These are phyloP conservation scores for Coptotermes formosanus DNA, from an alignment of 1,140 invertebrate genomes.

Conservation along the genomic window DNA sequence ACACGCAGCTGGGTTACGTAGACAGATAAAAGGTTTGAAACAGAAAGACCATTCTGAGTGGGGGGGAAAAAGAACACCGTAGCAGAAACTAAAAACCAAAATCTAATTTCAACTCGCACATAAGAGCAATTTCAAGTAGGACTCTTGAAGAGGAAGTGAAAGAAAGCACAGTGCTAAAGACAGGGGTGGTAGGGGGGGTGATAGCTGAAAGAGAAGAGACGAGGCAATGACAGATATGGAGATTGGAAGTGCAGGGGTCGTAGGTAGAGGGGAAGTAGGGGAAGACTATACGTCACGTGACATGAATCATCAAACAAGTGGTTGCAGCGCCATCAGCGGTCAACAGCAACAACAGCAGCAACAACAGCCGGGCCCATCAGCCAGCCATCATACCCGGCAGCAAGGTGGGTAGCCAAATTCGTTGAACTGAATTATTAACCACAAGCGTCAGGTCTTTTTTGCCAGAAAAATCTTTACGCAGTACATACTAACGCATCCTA, in stretches of 20 bases:
- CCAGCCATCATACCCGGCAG: background rate
- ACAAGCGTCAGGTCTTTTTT: too few species aligned
- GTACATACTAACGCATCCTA: too few species aligned
- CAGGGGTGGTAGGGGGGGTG: background rate
- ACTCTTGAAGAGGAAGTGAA: background rate
- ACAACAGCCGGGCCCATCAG: background rate
- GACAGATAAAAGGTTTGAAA: background rate
- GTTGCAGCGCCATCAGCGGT: background rate
- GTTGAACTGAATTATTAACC: too few species aligned
- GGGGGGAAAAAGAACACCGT: background rate
- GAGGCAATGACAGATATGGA: background rate
- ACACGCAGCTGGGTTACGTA: background rate
- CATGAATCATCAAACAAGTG: constrained; percentile 7
- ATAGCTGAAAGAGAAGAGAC: background rate
- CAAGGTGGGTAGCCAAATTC: background rate
- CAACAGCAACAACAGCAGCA: background rate
- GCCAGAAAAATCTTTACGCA: too few species aligned
- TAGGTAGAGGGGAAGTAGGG: background rate
- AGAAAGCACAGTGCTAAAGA: background rate
- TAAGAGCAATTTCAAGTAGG: background rate
- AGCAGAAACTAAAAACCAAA: background rate
- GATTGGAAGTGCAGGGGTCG: background rate
- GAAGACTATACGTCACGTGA: constrained; percentile 3
- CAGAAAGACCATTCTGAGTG: background rate
- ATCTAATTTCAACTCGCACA: background rate